Evolutionary conservation across 2,888 invertebrate species (phyloP), one percentile per base, ranked within the genome.

Genomic region (Zelleria hepariella): DNA sequence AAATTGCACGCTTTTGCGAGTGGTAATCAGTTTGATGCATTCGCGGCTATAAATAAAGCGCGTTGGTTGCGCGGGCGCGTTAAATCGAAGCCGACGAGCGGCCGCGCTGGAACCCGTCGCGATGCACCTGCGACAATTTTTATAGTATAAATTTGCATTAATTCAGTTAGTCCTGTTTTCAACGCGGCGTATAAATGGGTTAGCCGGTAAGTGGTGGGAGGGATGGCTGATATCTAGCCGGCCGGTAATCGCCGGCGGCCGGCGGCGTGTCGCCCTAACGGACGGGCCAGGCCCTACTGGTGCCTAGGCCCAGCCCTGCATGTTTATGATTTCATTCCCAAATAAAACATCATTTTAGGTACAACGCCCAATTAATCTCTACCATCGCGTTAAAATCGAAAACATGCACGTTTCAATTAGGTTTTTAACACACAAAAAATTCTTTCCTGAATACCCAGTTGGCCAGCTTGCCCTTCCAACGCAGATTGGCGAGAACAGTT

Each of bases 131-230:
- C 87, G 86, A 88, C 87, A 87, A 86, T 87, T 88, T 88, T 87
- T 87, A 88, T 86, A 82, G 88, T 86, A 87, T 88, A 87, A 81
- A 87, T 88, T 88, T 86, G 82, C 87, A 87, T 88, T 86, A 86
- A 88, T 86, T 86, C 86, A 86, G 86, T 86, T 86, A 82, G 81
- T 83, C 83, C 86, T 86, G 86, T 87, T 86, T 84, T 80, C 80
- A 83, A 75, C 76, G 78, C 75, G 68, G 71, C 71, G 80, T 81
- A 82, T 86, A 87, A 86, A 87, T 87, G 82, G 88, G 88, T 88
- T 88, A 88, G 84, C 84, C 82, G 88, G 87, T 86, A 82, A 87
- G 78, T 85, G 84, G 84, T 77, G 74, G 77, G 68, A 76, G 58
- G 52, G 59, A 27, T 58, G 23, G 32, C 55, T 27, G 59, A 54